phyloP scores from a whole-genome alignment of 2,888 invertebrate species.

The Gymnoscelis rufifasciata region DNA sequence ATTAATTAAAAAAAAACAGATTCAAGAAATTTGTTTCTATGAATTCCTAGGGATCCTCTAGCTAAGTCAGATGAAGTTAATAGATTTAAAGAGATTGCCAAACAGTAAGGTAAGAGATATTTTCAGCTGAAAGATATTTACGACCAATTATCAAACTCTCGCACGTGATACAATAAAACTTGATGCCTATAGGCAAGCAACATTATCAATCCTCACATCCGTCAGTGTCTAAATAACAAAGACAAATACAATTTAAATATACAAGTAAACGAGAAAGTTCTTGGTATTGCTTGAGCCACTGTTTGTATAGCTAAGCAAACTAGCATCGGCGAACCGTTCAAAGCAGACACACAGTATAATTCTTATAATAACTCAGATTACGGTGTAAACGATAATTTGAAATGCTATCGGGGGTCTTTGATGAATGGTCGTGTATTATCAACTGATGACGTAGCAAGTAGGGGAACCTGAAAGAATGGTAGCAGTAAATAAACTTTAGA shows the following conservation, averaged over 20 bases:
- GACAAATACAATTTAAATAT: slow-evolving; percentile 56
- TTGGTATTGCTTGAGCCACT: slow-evolving; percentile 65
- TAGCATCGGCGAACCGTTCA: slow-evolving; percentile 41
- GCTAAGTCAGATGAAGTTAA: too few relatives aligned
- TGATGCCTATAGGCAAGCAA: slow-evolving; percentile 30
- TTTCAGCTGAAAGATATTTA: too few relatives aligned
- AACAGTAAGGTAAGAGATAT: too few relatives aligned
- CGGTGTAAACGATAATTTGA: slow-evolving; percentile 34
- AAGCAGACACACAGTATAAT: slow-evolving; percentile 23
- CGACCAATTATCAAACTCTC: not conserved
- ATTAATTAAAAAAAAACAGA: too few relatives aligned
- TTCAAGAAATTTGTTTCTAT: too few relatives aligned
- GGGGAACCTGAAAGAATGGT: slow-evolving; percentile 53
- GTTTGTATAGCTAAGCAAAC: slow-evolving; percentile 77
- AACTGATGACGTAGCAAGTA: slow-evolving; percentile 57
- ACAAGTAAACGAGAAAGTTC: slow-evolving; percentile 65
- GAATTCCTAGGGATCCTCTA: too few relatives aligned
- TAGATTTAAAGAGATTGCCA: too few relatives aligned
- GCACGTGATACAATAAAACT: not conserved
- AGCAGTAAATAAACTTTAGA: slow-evolving; percentile 43
- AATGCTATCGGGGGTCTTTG: slow-evolving; percentile 37
- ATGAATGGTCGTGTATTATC: slow-evolving; percentile 49
- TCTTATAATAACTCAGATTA: slow-evolving; percentile 21
- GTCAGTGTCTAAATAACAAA: slow-evolving; percentile 46
- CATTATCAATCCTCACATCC: slow-evolving; percentile 43